Evolutionary conservation across 1,140 invertebrate genomes (phyloP), one percentile per base, ranked within the genome.

Genomic region (Sycophila sp.): DNA sequence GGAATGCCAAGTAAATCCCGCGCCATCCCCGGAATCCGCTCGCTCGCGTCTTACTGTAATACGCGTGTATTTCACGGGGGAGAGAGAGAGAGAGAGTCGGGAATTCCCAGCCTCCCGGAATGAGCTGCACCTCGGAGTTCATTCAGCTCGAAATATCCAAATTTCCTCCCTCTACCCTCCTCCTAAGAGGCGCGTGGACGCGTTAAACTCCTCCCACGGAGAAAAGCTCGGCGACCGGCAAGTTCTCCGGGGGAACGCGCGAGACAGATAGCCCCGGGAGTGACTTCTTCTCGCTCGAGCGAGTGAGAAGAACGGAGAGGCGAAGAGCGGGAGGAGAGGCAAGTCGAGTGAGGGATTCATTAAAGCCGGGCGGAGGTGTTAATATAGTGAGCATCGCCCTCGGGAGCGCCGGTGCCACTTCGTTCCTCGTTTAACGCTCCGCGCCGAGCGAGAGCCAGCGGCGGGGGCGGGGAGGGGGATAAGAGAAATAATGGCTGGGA

Each of bases 191-290:
- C 10, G 30, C 42, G 28, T 24, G 51, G 42, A 42, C 15, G 53
- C 56, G 28, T 72, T 53, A 68, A 73, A 69, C 49, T 53, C 36
- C 28, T 4, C 0, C 32, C 10, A 69, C 56, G 51, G 40, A 49
- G 69, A 74, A 69, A 55, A 24, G 56, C 49, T 62, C n/a, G 6
- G 22, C 4, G 47, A 69, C 30, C n/a, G 38, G 74, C 58, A 67
- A 69, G 60, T 17, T 63, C 40, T 24, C 66, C 11, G 17, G n/a
- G 19, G 4, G 19, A 10, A 17, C 6, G 17, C 13, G 13, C 4
- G 22, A 67, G 45, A 51, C 42, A 55, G 15, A 67, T 26, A 36
- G 24, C 17, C 22, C 17, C 8, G 28, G 17, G 11, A 36, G 40
- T 47, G 22, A 47, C 10, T 55, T 55, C 13, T 49, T 47, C 32